A percentile compares a stretch with the other conserved stretches of the same genome.
These are phyloP conservation scores for Scopus umbretta DNA, from an alignment of 2,113 vertebrate species.

Conservation along the genomic window DNA sequence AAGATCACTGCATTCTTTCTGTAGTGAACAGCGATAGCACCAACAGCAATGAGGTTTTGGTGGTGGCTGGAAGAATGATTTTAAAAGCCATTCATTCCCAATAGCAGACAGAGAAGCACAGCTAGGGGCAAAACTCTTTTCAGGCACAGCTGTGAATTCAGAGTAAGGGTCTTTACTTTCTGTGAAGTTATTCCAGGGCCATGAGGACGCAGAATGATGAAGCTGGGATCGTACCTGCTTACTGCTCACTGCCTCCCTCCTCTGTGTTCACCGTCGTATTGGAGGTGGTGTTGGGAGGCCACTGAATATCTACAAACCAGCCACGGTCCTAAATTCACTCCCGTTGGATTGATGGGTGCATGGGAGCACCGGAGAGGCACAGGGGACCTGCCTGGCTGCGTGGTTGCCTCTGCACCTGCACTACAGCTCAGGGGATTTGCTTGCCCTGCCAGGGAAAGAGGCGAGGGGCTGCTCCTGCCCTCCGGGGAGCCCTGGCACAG, in stretches of 20 bases:
- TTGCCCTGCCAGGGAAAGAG: fast-evolving
- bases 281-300: neutral
- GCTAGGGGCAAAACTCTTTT: neutral
- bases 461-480: neutral
- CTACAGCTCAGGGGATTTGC: fast-evolving
- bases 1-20: neutral
- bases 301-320: neutral
- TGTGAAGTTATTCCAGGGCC: neutral
- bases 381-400: fast-evolving
- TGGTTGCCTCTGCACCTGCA: neutral
- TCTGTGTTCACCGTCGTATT: fast-evolving
- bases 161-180: neutral
- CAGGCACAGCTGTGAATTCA: neutral
- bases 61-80: neutral
- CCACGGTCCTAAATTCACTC: neutral
- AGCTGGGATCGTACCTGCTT: neutral
- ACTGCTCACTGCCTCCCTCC: neutral
- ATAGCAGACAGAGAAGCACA: neutral
- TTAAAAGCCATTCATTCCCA: neutral
- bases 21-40: neutral
- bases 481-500: fast-evolving
- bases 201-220: neutral
- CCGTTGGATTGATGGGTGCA: neutral
- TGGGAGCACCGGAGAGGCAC: neutral
- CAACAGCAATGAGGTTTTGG: neutral